Percentiles rank a stretch among this genome's conserved stretches.
Conservation (phyloP, 2,888 invertebrate species). For the Spisula solida region DNA sequence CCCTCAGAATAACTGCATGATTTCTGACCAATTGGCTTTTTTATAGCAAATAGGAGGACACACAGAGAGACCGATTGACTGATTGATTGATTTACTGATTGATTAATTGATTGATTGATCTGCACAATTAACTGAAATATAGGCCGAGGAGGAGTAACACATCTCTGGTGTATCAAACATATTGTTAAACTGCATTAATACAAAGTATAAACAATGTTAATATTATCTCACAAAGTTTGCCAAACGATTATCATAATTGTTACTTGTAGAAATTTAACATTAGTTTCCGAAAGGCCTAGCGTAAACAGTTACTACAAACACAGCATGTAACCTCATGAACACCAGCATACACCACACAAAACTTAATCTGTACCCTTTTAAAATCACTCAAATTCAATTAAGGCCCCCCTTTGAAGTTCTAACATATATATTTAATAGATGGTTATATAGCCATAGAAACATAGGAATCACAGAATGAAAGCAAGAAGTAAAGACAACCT, state of each 20-base stretch:
- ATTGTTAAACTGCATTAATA: too few species aligned
- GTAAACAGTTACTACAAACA: neutral
- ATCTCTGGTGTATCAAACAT: too few species aligned
- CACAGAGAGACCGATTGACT: too few species aligned
- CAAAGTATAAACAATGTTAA: neutral
- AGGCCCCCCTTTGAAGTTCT: constrained; percentile 46
- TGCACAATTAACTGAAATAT: too few species aligned
- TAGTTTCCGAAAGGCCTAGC: neutral
- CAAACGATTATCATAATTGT: neutral
- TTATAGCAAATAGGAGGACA: too few species aligned
- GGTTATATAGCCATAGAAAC: neutral
- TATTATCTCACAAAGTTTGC: neutral
- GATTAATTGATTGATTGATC: neutral
- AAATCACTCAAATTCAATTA: constrained; percentile 53
- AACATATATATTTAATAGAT: constrained; percentile 18
- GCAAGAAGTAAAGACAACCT: neutral
- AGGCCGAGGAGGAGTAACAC: too few species aligned
- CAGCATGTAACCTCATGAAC: constrained; percentile 47
- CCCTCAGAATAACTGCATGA: neutral
- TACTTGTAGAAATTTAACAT: neutral
- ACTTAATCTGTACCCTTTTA: constrained; percentile 54
- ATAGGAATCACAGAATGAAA: neutral
- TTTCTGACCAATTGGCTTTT: too few species aligned
- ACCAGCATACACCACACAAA: constrained; percentile 29
- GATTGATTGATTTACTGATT: neutral